Evolutionary conservation across 1,140 invertebrate genomes (phyloP), one percentile per base, ranked within the genome.

Genomic region (Neoseiulus cucumeris): DNA sequence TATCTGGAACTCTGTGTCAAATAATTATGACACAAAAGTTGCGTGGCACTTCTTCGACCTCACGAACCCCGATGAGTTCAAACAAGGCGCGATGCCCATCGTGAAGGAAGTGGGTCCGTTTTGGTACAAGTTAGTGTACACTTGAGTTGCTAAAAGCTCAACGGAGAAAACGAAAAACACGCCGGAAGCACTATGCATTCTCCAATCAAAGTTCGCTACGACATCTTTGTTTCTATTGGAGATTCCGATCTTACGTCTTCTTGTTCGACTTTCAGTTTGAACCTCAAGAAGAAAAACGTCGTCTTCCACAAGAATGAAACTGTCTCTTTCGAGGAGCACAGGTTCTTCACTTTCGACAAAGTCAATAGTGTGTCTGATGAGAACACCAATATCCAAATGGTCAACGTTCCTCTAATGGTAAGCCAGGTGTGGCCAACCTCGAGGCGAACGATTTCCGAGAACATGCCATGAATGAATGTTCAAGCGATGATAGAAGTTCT

Each of bases 71-170:
- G 82, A 87, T 7, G 86, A 84, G 0, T 90, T 86, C 71, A 66
- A 86, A 0, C 76, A 78, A 28, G 79, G 82, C 25, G 81, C 72
- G 0, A 89, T 86, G 72, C 74, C 92, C 0, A 81, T 77, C 65
- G 77, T 94, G 5, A 74, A 84, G 71, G 83, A 94, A 80, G 81
- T 86, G 64, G 91, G 91, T 0, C 91, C 91, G 0, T 94, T 91
- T 74, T 86, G 89, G 7, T 95, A 92, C 77, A 87, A 67, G 89
- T 92, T 77, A 81, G 51, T 25, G 14, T 29, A 1, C 9, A 33
- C 51, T n/a, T 39, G 33, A 39, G 33, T 9, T 4, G 33, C 33
- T 6, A 39, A 39, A 4, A 39, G 9, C 4, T 4, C 4, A 39
- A 9, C 33, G 4, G 33, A 9, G 33, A 39, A 39, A 6, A 39